phyloP scores from a whole-genome alignment of 64 coral and sea anemone genomes.

The Catalaphyllia jardinei region DNA sequence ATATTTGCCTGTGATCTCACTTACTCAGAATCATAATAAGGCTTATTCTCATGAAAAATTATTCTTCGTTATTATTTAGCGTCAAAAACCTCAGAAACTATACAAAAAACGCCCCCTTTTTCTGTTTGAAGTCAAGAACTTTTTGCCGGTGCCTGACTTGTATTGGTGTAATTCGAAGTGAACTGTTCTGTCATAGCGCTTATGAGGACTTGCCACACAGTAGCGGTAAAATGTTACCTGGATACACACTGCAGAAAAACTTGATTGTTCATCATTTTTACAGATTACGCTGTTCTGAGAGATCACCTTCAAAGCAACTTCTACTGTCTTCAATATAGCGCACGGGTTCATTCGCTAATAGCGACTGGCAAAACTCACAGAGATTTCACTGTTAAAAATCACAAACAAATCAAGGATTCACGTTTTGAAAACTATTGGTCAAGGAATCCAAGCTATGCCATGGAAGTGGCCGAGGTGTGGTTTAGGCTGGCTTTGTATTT shows the following conservation, averaged over 20 bases:
- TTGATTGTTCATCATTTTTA: not conserved
- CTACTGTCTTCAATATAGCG: not conserved
- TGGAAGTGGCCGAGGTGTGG: slow-evolving; percentile 25
- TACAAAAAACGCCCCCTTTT: too few relatives aligned
- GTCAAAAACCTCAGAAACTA: too few relatives aligned
- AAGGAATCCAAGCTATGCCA: not conserved
- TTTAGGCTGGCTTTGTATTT: slow-evolving; percentile 81
- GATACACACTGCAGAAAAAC: not conserved
- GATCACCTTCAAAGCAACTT: not conserved
- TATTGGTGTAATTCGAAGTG: not conserved
- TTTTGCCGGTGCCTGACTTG: not conserved
- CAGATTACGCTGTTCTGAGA: not conserved
- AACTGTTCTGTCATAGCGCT: not conserved
- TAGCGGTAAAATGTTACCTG: not conserved
- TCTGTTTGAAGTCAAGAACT: too few relatives aligned
- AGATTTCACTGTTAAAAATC: not conserved
- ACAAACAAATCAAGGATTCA: not conserved
- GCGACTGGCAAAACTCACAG: not conserved
- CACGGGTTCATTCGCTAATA: not conserved
- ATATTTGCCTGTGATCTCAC: slow-evolving; percentile 40
- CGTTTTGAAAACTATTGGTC: not conserved
- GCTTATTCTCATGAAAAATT: not conserved
- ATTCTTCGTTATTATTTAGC: too few relatives aligned
- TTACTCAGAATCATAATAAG: slow-evolving; percentile 23
- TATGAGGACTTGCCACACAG: not conserved